phyloP scores from a whole-genome alignment of 2,113 vertebrate genomes.

The Hystrix cristata region DNA sequence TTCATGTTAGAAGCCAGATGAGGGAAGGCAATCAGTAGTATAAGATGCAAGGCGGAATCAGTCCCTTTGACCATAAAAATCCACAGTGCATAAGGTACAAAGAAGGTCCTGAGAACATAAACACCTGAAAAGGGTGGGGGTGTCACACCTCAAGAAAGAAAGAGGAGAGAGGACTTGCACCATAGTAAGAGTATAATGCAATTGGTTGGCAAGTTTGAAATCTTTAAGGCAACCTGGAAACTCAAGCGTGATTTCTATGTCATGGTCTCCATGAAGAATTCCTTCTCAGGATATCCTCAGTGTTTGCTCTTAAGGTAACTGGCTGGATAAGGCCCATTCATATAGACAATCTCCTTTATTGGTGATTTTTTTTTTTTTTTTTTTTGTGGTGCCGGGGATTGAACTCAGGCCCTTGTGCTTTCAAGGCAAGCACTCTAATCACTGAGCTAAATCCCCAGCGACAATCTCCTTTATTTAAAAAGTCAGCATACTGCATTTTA shows the following conservation, averaged over 20 bases:
- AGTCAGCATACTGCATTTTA: background rate
- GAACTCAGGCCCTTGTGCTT: no score
- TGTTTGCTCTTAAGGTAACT: background rate
- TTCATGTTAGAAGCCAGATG: background rate
- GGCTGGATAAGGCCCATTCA: background rate
- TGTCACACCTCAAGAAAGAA: no score
- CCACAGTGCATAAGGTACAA: background rate
- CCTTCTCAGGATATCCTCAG: background rate
- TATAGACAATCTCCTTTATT: background rate
- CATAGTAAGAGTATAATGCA: background rate
- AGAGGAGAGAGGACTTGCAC: background rate
- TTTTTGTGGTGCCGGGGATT: no score
- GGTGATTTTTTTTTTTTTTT: no score
- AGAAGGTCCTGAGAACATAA: background rate
- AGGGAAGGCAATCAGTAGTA: background rate
- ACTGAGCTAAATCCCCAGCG: no score
- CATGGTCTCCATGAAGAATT: background rate
- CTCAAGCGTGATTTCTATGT: background rate
- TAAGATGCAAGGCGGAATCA: background rate
- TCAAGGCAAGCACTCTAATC: no score
- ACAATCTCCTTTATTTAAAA: constrained; percentile 12
- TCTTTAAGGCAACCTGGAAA: background rate
- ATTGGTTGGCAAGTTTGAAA: background rate
- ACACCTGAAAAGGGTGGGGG: background rate
- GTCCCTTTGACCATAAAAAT: background rate